Evolutionary conservation across 2,113 vertebrate species (phyloP).

Genomic region (Prunella himalayana): DNA sequence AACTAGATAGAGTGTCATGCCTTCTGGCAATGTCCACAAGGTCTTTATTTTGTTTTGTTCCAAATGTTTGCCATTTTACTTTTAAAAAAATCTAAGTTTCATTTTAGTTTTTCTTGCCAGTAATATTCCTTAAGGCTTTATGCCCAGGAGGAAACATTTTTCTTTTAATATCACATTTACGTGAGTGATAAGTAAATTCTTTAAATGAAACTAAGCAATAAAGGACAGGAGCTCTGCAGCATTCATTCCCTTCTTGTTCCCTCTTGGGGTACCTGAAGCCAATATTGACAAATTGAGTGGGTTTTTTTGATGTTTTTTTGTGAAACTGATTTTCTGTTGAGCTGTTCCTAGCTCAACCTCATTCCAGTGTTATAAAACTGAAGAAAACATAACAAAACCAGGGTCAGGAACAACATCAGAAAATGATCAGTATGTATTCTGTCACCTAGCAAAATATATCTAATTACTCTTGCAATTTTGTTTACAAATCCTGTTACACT

Average conservation of each 20-base stretch:
- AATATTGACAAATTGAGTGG: not conserved
- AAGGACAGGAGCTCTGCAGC: not conserved
- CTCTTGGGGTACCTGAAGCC: not conserved
- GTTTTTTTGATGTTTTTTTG: not conserved
- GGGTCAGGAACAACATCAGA: not conserved
- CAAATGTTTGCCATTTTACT: not conserved
- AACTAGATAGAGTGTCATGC: not conserved
- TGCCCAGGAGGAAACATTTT: not conserved
- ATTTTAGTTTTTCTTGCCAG: not conserved
- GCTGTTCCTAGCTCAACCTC: not conserved
- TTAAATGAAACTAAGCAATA: not conserved
- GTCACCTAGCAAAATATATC: not conserved
- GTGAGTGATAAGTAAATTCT: not conserved
- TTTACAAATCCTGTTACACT: not conserved
- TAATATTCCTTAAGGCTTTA: not conserved
- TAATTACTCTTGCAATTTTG: not conserved
- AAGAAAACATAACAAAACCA: not conserved
- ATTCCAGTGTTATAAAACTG: not conserved
- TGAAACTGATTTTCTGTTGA: not conserved
- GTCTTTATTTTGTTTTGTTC: not conserved
- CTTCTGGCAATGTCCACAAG: not conserved
- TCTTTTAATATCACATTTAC: not conserved
- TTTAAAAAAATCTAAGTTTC: not conserved
- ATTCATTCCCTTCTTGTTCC: not conserved
- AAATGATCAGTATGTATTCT: not conserved